phyloP scores from a whole-genome alignment of 64 coral and sea anemone species.

The Pocillopora damicornis region DNA sequence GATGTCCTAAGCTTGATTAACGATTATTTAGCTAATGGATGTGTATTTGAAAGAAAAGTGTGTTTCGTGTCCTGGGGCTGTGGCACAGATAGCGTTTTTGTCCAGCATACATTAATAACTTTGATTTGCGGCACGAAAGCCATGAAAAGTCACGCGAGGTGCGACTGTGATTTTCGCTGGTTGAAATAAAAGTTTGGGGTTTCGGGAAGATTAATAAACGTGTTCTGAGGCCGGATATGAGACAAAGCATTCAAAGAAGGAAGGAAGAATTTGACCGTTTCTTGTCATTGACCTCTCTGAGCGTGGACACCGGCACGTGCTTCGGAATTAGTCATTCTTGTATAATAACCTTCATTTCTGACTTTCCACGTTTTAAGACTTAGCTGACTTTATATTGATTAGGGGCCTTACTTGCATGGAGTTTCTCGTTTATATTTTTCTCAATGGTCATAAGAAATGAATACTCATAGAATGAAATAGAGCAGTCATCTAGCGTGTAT shows the following conservation, averaged over 20 bases:
- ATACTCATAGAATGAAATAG: not conserved
- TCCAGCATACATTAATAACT: constrained; percentile 46
- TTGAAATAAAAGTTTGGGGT: not conserved
- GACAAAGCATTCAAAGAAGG: not conserved
- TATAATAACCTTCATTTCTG: not conserved
- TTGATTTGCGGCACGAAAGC: constrained; percentile 48
- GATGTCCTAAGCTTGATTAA: constrained; percentile 62
- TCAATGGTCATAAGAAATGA: constrained; percentile 3
- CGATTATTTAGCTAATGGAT: constrained; percentile 76
- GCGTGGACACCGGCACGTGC: constrained; percentile 27
- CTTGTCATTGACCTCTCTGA: constrained; percentile 13
- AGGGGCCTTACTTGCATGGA: not conserved
- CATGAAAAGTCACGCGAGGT: constrained; percentile 38
- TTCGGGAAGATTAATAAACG: constrained; percentile 2
- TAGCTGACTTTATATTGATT: not conserved
- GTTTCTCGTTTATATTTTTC: not conserved
- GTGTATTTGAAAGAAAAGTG: constrained; percentile 64
- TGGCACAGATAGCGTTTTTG: constrained; percentile 40
- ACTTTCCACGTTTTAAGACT: not conserved
- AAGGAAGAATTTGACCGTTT: constrained; percentile 25
- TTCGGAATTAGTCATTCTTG: not conserved
- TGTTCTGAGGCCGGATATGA: constrained; percentile 2
- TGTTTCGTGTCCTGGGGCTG: constrained; percentile 58
- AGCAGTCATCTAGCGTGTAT: not conserved
- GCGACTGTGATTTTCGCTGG: constrained; percentile 3